These are phyloP conservation scores for Perca fluviatilis DNA, from an alignment of 2,113 vertebrate genomes.

Conservation along the genomic window DNA sequence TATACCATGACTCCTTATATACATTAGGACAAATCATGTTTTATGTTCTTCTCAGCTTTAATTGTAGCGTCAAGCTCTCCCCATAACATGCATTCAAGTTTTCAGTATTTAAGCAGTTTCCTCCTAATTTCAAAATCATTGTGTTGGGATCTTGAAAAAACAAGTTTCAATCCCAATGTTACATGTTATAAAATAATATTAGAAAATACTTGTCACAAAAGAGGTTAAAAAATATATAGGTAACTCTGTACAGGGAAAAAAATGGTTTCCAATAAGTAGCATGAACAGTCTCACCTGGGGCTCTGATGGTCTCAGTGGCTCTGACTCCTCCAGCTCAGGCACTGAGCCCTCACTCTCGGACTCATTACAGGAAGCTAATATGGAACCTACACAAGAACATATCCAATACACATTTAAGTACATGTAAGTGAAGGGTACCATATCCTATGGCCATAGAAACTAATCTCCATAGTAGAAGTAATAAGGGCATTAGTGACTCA, in stretches of 20 bases:
- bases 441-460: conserved; percentile 13
- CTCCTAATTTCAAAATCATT: background rate
- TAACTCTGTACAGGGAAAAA: background rate
- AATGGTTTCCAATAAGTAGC: background rate
- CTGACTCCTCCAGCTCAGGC: conserved; percentile 90
- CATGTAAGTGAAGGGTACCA: background rate
- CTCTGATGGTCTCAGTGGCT: conserved; percentile 81
- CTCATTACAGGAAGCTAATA: conserved; percentile 88
- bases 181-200: background rate
- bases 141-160: background rate
- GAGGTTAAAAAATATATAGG: background rate
- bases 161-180: background rate
- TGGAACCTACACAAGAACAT: conserved; percentile 50
- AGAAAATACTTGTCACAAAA: background rate
- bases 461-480: conserved; percentile 14
- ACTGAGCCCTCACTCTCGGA: conserved; percentile 93
- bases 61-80: background rate
- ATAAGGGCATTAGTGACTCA: conserved; percentile 15
- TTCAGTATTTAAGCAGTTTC: background rate
- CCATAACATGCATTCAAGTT: background rate
- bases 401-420: conserved; percentile 16
- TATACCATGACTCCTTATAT: background rate
- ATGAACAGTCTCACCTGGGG: conserved; percentile 83
- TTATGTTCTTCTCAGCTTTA: background rate
- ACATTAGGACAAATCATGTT: background rate